A percentile compares a stretch with the other conserved stretches of the same genome.
Evolutionary conservation across 2,888 invertebrate species (phyloP).

Genomic region (Amorpha juglandis): DNA sequence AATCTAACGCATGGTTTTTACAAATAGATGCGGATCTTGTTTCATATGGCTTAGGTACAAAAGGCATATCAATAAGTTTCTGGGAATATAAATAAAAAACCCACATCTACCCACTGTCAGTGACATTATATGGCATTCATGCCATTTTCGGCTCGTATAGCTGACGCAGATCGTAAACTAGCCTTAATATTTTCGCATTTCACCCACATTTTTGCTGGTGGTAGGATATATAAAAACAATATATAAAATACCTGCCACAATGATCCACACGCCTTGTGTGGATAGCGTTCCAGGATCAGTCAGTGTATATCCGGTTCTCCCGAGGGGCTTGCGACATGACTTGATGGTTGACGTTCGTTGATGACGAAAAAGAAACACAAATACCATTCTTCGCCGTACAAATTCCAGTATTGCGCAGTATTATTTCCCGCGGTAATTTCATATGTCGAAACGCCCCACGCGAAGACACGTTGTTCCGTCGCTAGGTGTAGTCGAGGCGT

Average conservation of each 20-base stretch:
- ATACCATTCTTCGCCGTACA: background rate
- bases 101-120: background rate
- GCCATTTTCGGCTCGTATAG: background rate
- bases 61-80: too few relatives aligned
- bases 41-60: too few relatives aligned
- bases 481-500: constrained; percentile 35
- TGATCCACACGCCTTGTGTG: too few relatives aligned
- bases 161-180: constrained; percentile 13
- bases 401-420: background rate
- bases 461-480: constrained; percentile 28
- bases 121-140: background rate
- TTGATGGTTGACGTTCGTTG: too few relatives aligned
- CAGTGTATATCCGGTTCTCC: too few relatives aligned
- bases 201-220: constrained; percentile 17
- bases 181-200: constrained; percentile 6
- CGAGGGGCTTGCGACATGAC: too few relatives aligned
- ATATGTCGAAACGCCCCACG: constrained; percentile 40
- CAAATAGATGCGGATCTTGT: too few relatives aligned
- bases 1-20: too few relatives aligned
- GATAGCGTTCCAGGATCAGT: too few relatives aligned
- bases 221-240: too few relatives aligned
- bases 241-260: too few relatives aligned
- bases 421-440: too few relatives aligned
- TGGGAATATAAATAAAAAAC: background rate
- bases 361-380: background rate